Evolutionary conservation across 2,888 invertebrate species (phyloP), one percentile per base, ranked within the genome.

Genomic region (Stratiomys singularior): DNA sequence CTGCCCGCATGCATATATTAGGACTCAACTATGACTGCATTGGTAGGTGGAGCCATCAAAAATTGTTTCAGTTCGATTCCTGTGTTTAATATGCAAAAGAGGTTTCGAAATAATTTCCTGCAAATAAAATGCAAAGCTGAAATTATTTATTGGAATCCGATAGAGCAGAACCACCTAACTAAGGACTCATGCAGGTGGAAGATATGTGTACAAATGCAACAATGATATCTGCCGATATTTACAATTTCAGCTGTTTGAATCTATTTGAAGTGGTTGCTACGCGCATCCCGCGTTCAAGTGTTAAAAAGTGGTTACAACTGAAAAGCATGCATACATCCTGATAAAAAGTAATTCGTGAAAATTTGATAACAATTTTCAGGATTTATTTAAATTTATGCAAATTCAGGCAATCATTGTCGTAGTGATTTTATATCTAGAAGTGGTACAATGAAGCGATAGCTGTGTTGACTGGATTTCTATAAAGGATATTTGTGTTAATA

Each of bases 91-190:
- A 69, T 69, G 21, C 46, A 46, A 18, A 46, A 18, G 69, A 46
- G 69, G 23, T 23, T 25, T 46, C 46, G 18, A 47, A 69, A 46
- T 47, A 25, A 47, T 69, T 69, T 69, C 69, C 69, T 69, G 47
- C 47, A 69, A 69, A 69, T 69, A 69, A 69, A 69, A 46, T 46
- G 69, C 69, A 46, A 69, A 46, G 27, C 69, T 27, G 47, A 25
- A 69, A 47, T 69, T 47, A 47, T 46, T 46, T 69, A 69, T 69
- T 46, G 11, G n/a, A 69, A 69, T 46, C 46, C 47, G 47, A 69
- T 47, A n/a, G 27, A 21, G 47, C 47, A 25, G 28, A 67, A 46
- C 46, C 37, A 67, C 46, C 21, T 21, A 21, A 23, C 7, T 15
- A 23, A 5, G 3, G 60, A 25, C 15, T 25, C 60, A 60, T 25